Conservation (phyloP, 2,113 vertebrate species). For the Sinocyclocheilus anophthalmus region DNA sequence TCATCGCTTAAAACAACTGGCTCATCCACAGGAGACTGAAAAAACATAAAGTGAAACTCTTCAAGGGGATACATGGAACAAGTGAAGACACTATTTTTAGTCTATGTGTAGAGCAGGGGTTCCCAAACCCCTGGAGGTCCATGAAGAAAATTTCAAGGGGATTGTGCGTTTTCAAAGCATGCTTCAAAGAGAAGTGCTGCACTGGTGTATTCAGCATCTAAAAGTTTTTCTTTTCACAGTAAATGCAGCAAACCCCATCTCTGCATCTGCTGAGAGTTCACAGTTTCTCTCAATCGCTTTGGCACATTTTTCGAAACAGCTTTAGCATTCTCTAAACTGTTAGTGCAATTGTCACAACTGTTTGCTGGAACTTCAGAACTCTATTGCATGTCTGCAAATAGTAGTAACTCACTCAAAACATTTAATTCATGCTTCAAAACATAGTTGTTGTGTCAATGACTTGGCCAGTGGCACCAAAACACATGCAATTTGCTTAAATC, state of each 20-base stretch:
- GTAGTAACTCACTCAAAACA: background rate
- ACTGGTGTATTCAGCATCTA: background rate
- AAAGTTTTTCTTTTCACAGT: background rate
- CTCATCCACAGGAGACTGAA: constrained; percentile 77
- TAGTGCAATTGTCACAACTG: background rate
- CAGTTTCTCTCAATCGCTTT: background rate
- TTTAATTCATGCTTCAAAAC: background rate
- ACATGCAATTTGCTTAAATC: background rate
- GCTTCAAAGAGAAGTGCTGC: too few relatives aligned
- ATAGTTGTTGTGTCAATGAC: too few relatives aligned
- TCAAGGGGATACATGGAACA: background rate
- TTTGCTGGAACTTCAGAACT: background rate
- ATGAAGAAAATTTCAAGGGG: background rate
- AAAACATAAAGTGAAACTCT: constrained; percentile 24
- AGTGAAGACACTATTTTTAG: background rate
- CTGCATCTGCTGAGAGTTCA: background rate
- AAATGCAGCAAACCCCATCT: background rate
- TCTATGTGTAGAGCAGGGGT: background rate
- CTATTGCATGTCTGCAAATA: background rate
- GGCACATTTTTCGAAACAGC: too few relatives aligned
- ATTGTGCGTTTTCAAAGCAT: background rate
- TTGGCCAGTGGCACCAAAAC: background rate
- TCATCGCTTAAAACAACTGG: constrained; percentile 82
- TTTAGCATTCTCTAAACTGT: background rate
- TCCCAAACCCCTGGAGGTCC: too few relatives aligned